These are phyloP conservation scores for Hydrochoerus hydrochaeris DNA, from an alignment of 2,113 vertebrate genomes.

Conservation along the genomic window DNA sequence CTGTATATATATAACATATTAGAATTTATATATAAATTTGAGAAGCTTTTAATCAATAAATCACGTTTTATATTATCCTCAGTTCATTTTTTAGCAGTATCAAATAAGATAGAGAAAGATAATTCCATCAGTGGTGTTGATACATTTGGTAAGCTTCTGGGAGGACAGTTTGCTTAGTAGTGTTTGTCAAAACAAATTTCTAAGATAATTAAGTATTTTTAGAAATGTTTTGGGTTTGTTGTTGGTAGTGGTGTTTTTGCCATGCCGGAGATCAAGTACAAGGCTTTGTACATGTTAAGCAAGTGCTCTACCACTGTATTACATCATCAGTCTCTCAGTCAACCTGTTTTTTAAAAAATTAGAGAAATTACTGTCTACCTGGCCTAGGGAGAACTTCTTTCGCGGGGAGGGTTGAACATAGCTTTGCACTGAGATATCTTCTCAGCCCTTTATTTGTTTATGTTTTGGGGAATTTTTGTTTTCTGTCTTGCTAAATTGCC, in stretches of 20 bases:
- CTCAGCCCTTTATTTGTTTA: neutral
- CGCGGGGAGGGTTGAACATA: neutral
- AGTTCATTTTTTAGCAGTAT: neutral
- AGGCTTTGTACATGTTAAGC: neutral
- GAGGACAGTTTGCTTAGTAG: neutral
- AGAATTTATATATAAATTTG: too few species aligned
- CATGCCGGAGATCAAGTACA: neutral
- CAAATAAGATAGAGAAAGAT: neutral
- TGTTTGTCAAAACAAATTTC: conserved; percentile 30
- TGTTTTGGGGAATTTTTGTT: neutral
- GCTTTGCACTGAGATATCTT: neutral
- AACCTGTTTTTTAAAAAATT: neutral
- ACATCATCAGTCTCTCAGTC: neutral
- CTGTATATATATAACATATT: too few species aligned
- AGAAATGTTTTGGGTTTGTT: neutral
- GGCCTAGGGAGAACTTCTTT: neutral
- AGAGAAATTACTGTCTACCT: neutral
- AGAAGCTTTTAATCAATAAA: conserved; percentile 19
- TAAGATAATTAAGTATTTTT: neutral
- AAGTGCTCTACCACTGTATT: neutral
- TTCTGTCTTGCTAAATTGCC: neutral
- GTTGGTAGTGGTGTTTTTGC: neutral
- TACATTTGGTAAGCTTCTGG: neutral
- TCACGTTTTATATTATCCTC: neutral
- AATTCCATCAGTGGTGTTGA: conserved; percentile 17